Base-by-base conservation (phyloP, 2,113 vertebrate genomes). In the Macaca mulatta region DNA sequence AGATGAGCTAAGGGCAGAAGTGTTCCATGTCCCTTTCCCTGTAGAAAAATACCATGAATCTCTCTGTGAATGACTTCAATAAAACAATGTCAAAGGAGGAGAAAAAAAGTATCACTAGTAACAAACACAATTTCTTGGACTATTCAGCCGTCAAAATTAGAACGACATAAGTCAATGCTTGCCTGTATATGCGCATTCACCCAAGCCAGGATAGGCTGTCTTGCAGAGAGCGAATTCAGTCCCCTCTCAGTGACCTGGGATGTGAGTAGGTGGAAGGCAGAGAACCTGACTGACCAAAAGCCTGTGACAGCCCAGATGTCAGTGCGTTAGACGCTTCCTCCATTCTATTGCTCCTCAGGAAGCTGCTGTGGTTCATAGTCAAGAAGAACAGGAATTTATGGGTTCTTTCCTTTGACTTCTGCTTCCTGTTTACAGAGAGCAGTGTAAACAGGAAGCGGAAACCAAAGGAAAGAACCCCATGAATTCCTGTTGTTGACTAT, bases 11-110 rank as follows among this genome's bases (percentile, higher is more conserved):
- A 99, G 99, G 97, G 99, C 99, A 27, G 99, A 99, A 98, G 97
- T 98, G 98, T 99, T 99, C 95, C 98, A 99, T 83, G 99, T 99
- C 97, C 99, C 99, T 72, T 99, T 99, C 93, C 98, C 99, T 20
- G 98, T 99, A 52, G 98, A 99, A 95, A 99, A 99, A 98, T 23
- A 99, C 99, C 72, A 99, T 99, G 97, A 99, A 99, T 96, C 98
- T 99, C 93, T 99, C 99, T 0, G 99, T 99, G 48, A 99, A 99
- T n/a, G 99, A 99, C 97, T 99, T 99, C 98, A 99, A 99, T 43
- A 99, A 99, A 98, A 98, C 99, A 98, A 99, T 99, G 99, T 99
- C 99, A 90, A 99, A 99, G 96, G 99, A 57, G 22, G 3, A 45
- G 23, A 23, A 8, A 59, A 43, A n/a, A 80, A 14, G 8, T 43